Evolutionary conservation across 2,113 vertebrate genomes (phyloP).

Genomic region (Semnornis frantzii): DNA sequence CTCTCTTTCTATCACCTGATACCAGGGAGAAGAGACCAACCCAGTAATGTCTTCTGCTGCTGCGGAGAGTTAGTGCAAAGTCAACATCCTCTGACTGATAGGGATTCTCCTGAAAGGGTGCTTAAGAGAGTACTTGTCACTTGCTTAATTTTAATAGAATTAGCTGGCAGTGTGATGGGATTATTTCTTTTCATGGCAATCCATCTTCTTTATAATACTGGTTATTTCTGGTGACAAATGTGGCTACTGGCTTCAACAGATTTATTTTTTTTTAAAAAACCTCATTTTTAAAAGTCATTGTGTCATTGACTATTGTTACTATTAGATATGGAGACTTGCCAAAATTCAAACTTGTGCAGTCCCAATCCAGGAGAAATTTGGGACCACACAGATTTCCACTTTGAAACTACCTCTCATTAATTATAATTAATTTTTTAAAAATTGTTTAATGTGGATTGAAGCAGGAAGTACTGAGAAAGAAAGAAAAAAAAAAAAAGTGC

Average conservation of each 20-base stretch:
- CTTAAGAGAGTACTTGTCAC: slow-evolving; percentile 26
- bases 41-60: neutral
- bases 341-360: neutral
- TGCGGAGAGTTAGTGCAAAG: neutral
- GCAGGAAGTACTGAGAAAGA: neutral
- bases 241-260: neutral
- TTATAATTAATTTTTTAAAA: neutral
- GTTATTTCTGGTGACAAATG: slow-evolving; percentile 25
- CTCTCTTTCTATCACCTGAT: too few species aligned
- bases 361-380: neutral
- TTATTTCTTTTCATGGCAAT: slow-evolving; percentile 54
- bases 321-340: slow-evolving; percentile 1
- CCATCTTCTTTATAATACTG: slow-evolving; percentile 34
- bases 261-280: neutral
- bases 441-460: neutral
- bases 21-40: too few species aligned
- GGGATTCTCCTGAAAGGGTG: neutral
- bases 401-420: neutral
- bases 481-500: neutral
- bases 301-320: slow-evolving; percentile 40
- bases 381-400: neutral
- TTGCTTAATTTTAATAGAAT: slow-evolving; percentile 64
- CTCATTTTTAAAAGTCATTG: slow-evolving; percentile 30
- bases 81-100: neutral
- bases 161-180: slow-evolving; percentile 57